Percentiles rank a stretch among this genome's conserved stretches.
phyloP scores from a whole-genome alignment of 2,888 invertebrate species.

The Linyphia triangularis region DNA sequence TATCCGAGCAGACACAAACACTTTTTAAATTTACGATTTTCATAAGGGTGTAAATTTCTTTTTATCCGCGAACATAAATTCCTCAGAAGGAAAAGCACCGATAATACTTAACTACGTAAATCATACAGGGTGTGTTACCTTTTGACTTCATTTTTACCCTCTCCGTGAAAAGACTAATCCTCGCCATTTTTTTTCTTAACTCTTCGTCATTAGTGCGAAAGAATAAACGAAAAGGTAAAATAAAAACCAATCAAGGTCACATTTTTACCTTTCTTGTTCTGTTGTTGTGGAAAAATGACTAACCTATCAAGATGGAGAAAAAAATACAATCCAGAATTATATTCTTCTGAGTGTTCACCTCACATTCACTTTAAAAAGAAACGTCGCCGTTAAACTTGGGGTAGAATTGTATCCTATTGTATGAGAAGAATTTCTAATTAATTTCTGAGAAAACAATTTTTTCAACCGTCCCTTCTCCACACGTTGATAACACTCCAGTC shows the following conservation, averaged over 20 bases:
- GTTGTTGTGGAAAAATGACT: neutral
- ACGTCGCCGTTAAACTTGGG: slow-evolving; percentile 12
- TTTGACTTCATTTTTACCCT: neutral
- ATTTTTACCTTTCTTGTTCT: neutral
- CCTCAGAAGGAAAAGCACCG: neutral
- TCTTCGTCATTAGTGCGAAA: neutral
- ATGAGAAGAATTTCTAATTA: slow-evolving; percentile 56
- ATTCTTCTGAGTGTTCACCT: neutral
- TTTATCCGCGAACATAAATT: neutral
- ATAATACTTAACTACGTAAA: neutral
- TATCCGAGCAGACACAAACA: neutral
- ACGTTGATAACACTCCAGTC: slow-evolving; percentile 5
- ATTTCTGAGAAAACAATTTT: slow-evolving; percentile 11
- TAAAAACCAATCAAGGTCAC: neutral
- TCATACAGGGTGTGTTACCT: neutral
- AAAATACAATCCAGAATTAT: slow-evolving; percentile 18
- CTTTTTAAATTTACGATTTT: slow-evolving; percentile 1
- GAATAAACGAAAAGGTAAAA: neutral
- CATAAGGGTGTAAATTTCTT: neutral
- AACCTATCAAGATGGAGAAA: slow-evolving; percentile 1
- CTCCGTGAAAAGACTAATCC: neutral
- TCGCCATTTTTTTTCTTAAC: neutral
- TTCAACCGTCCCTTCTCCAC: neutral
- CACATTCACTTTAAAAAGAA: neutral
- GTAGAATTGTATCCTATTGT: slow-evolving; percentile 17